phyloP scores from a whole-genome alignment of 1,140 invertebrate genomes.

The Melanaphis sacchari region DNA sequence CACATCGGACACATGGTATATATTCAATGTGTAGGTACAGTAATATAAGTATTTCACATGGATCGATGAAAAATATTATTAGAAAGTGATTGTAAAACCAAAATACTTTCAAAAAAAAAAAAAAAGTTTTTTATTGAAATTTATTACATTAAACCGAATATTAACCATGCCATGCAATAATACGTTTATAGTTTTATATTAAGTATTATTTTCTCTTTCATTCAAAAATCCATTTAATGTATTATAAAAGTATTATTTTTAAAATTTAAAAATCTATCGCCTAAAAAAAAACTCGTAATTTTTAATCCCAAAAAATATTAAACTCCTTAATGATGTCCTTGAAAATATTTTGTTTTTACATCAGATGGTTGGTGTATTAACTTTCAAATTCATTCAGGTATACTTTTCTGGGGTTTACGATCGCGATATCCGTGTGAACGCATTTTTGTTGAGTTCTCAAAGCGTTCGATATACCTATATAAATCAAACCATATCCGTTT shows the following conservation, averaged over 20 bases:
- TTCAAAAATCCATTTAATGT: neutral
- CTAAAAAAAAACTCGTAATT: neutral
- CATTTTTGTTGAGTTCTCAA: neutral
- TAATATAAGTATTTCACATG: neutral
- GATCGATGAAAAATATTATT: neutral
- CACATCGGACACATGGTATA: neutral
- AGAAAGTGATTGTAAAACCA: neutral
- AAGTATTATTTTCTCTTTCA: neutral
- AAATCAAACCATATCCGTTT: neutral
- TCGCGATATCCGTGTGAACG: neutral
- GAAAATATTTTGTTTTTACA: neutral
- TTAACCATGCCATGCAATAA: neutral
- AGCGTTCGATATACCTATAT: neutral
- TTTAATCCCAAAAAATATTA: neutral
- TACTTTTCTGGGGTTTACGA: neutral
- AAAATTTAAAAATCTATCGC: neutral
- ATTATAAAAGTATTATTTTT: neutral
- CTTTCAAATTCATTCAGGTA: neutral
- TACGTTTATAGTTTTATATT: too few relatives aligned
- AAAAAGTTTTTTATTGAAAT: neutral
- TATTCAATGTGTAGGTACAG: neutral
- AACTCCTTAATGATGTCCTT: neutral
- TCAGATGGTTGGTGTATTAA: neutral
- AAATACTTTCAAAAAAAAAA: neutral
- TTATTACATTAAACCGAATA: neutral